phyloP scores from a whole-genome alignment of 2,113 vertebrate species.

The Brachypteracias leptosomus region DNA sequence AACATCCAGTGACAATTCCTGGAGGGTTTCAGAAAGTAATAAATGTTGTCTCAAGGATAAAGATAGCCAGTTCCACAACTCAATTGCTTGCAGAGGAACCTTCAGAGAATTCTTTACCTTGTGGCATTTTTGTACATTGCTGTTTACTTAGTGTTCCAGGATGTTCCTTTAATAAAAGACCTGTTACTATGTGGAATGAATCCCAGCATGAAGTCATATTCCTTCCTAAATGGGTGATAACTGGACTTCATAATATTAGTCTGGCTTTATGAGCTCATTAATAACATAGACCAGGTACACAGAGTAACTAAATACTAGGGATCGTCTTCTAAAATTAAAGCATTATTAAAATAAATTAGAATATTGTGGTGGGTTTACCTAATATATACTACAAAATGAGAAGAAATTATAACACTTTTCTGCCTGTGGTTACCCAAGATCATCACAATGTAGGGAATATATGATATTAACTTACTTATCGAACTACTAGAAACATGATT shows the following conservation, averaged over 20 bases:
- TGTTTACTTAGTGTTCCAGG: slow-evolving; percentile 36
- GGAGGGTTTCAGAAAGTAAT: slow-evolving; percentile 66
- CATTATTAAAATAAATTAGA: neutral
- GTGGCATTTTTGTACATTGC: slow-evolving; percentile 57
- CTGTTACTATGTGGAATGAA: slow-evolving; percentile 45
- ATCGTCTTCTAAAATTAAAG: neutral
- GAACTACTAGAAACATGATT: neutral
- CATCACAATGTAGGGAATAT: neutral
- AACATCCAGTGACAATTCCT: slow-evolving; percentile 62
- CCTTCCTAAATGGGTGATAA: neutral
- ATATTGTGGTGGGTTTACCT: too few species aligned
- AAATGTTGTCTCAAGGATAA: slow-evolving; percentile 68
- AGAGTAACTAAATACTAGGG: neutral
- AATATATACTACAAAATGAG: neutral
- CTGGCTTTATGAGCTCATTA: neutral
- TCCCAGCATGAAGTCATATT: slow-evolving; percentile 16
- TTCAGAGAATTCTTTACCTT: slow-evolving; percentile 69
- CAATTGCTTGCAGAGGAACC: slow-evolving; percentile 66
- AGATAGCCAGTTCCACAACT: slow-evolving; percentile 68
- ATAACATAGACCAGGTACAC: neutral
- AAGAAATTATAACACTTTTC: neutral
- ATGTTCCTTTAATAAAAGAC: slow-evolving; percentile 63
- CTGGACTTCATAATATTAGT: neutral
- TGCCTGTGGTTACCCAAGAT: neutral
- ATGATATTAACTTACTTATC: neutral